These are phyloP conservation scores for Drosophila suzukii DNA, from an alignment of 1,140 invertebrate species.

Conservation along the genomic window DNA sequence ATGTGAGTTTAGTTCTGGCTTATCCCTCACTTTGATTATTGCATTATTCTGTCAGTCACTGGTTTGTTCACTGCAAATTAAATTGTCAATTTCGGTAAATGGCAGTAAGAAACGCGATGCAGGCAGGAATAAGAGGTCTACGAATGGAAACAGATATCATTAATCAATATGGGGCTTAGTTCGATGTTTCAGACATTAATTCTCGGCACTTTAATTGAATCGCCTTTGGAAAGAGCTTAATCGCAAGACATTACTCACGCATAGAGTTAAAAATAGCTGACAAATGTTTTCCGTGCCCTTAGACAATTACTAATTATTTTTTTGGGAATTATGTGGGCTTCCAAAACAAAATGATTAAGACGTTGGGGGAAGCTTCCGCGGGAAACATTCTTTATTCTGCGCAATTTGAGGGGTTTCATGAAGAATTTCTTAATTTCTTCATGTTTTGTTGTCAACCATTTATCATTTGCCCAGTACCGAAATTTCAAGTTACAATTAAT, in stretches of 20 bases:
- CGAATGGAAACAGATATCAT: constrained; percentile 32
- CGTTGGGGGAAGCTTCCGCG: not conserved
- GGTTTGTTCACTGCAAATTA: constrained; percentile 66
- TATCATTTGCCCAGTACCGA: too few species aligned
- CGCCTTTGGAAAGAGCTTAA: constrained; percentile 5
- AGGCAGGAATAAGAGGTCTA: not conserved
- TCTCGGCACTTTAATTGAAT: constrained; percentile 36
- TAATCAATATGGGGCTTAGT: constrained; percentile 44
- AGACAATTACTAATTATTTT: constrained; percentile 41
- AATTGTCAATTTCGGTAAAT: constrained; percentile 72
- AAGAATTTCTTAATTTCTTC: not conserved
- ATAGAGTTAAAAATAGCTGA: constrained; percentile 28
- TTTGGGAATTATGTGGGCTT: constrained; percentile 8
- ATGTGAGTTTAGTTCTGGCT: constrained; percentile 27
- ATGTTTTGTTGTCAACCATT: not conserved
- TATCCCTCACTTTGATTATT: constrained; percentile 64
- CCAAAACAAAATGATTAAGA: constrained; percentile 1
- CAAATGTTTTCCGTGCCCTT: constrained; percentile 17
- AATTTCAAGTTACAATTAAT: too few species aligned
- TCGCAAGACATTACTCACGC: constrained; percentile 35
- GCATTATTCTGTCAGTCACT: constrained; percentile 74
- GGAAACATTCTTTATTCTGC: not conserved
- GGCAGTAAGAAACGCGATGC: constrained; percentile 47
- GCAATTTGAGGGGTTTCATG: not conserved
- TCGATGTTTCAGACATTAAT: constrained; percentile 35